Evolutionary conservation across 53 echinoderm and acorn worm genomes (phyloP).

Genomic region (Zoroaster sp.): DNA sequence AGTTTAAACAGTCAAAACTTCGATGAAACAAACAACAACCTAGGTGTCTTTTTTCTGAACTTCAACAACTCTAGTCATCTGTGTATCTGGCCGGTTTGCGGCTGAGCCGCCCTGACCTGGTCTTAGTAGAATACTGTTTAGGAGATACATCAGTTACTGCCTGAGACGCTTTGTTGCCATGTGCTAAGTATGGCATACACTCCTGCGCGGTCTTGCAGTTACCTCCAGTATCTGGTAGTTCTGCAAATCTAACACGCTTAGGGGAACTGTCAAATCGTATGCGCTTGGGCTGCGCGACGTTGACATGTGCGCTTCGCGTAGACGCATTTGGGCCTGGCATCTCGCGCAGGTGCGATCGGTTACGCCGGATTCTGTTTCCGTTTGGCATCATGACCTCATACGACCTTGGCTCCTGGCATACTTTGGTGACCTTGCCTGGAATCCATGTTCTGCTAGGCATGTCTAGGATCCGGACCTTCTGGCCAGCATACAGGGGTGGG

Average conservation of each 20-base stretch:
- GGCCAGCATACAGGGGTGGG: not conserved
- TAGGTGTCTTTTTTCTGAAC: not conserved
- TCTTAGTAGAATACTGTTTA: not conserved
- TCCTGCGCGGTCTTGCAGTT: not conserved
- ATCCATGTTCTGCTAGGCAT: not conserved
- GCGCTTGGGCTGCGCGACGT: not conserved
- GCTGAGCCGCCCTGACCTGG: not conserved
- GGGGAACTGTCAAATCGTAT: not conserved
- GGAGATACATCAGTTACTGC: not conserved
- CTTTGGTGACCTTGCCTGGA: constrained; percentile 34
- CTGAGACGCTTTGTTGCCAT: not conserved
- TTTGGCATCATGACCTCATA: constrained; percentile 38
- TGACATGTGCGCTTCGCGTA: not conserved
- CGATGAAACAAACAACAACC: not conserved
- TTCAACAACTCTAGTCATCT: not conserved
- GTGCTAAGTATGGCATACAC: not conserved
- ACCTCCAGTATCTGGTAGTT: not conserved
- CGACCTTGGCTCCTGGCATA: constrained; percentile 21
- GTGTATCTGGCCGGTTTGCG: constrained; percentile 8
- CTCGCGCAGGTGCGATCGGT: constrained; percentile 46
- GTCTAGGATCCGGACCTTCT: constrained; percentile 9
- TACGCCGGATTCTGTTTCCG: constrained; percentile 8
- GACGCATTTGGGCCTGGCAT: not conserved
- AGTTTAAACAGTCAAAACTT: not conserved
- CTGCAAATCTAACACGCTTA: not conserved